Percentiles rank a stretch among this genome's conserved stretches.
Evolutionary conservation across 2,797 vertebrate species (phyloP).

Genomic region (Myotis findleyi): DNA sequence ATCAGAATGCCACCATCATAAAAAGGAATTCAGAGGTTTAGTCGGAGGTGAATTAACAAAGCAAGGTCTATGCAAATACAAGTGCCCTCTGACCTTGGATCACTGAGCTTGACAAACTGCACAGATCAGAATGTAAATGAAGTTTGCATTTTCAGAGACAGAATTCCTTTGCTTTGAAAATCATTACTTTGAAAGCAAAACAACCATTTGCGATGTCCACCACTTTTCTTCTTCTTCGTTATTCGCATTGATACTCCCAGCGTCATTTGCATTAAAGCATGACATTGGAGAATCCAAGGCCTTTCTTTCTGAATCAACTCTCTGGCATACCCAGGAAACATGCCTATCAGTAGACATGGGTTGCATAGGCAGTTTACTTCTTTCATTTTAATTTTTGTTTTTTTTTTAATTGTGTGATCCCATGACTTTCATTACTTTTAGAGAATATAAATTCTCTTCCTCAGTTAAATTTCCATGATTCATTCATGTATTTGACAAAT

Average conservation of each 20-base stretch:
- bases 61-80: slow-evolving; percentile 67
- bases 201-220: slow-evolving; percentile 30
- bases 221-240: not conserved
- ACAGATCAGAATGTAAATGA: slow-evolving; percentile 74
- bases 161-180: slow-evolving; percentile 63
- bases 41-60: slow-evolving; percentile 75
- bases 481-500: not conserved
- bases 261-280: slow-evolving; percentile 45
- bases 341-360: not conserved
- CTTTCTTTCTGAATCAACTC: not conserved
- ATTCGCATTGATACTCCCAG: not conserved
- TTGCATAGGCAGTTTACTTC: not conserved
- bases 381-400: slow-evolving; percentile 8
- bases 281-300: not conserved
- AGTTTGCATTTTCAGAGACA: slow-evolving; percentile 69
- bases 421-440: not conserved
- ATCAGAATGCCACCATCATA: slow-evolving; percentile 39
- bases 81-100: slow-evolving; percentile 65
- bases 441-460: not conserved
- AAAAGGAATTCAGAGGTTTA: slow-evolving; percentile 68
- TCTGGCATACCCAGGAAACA: slow-evolving; percentile 19
- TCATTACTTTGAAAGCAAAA: slow-evolving; percentile 52
- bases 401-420: not conserved
- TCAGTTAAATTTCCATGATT: not conserved
- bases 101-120: slow-evolving; percentile 61